phyloP scores from a whole-genome alignment of 2,888 invertebrate genomes.

The Mesorhabditis sp. region DNA sequence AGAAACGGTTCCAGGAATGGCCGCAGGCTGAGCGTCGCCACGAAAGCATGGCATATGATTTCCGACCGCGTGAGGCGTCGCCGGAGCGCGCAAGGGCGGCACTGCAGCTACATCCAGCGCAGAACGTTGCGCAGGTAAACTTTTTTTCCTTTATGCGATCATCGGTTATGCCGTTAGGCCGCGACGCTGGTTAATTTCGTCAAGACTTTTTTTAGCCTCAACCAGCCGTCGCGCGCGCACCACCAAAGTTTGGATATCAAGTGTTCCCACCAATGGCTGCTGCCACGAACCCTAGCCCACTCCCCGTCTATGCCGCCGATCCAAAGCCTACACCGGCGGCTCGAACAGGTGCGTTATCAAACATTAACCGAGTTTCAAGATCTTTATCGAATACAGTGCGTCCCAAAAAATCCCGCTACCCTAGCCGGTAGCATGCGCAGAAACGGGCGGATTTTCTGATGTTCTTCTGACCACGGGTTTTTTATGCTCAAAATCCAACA shows the following conservation, averaged over 20 bases:
- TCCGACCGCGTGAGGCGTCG: not conserved
- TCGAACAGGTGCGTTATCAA: not conserved
- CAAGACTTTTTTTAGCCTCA: not conserved
- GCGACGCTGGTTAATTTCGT: too few relatives aligned
- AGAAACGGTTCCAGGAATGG: not conserved
- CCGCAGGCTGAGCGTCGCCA: not conserved
- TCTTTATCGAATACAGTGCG: too few relatives aligned
- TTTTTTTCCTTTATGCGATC: too few relatives aligned
- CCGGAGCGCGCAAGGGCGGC: not conserved
- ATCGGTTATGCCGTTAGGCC: too few relatives aligned
- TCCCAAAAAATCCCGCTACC: too few relatives aligned
- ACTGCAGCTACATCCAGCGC: not conserved
- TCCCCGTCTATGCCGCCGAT: not conserved
- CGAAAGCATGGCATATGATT: not conserved
- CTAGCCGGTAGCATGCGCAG: too few relatives aligned
- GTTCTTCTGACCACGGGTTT: too few relatives aligned
- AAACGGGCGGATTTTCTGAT: too few relatives aligned
- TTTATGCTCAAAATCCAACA: too few relatives aligned
- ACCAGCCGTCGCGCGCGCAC: not conserved
- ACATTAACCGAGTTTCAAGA: too few relatives aligned
- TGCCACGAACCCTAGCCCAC: not conserved
- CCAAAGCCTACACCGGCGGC: slow-evolving; percentile 3
- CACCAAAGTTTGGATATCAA: slow-evolving; percentile 4
- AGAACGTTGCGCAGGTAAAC: too few relatives aligned
- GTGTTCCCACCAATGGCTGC: slow-evolving; percentile 4